These are phyloP conservation scores for Hoplodrina ambigua DNA, from an alignment of 2,888 invertebrate species.

Conservation along the genomic window DNA sequence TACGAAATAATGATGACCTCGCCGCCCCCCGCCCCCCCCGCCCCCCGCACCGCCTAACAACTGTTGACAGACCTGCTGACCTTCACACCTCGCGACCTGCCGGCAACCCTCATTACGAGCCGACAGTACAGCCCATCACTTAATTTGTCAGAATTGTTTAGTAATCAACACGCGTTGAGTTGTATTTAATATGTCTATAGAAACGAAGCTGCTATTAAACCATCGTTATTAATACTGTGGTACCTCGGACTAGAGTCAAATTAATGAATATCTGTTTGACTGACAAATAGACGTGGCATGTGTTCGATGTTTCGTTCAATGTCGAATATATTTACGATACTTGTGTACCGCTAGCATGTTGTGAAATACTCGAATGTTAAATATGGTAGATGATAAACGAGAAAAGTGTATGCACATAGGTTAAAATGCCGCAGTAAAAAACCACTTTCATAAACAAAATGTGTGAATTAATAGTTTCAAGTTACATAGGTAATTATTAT, in stretches of 20 bases:
- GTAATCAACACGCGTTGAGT: slow-evolving; percentile 8
- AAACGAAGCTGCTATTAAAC: slow-evolving; percentile 5
- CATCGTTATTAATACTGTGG: not conserved
- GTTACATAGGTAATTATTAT: too few relatives aligned
- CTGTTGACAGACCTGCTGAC: not conserved
- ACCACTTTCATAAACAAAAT: too few relatives aligned
- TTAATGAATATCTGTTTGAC: slow-evolving; percentile 20
- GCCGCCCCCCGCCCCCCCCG: too few relatives aligned
- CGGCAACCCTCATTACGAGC: not conserved
- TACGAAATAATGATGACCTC: not conserved
- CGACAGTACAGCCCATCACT: slow-evolving; percentile 7
- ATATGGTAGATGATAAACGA: not conserved
- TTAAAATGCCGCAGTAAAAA: too few relatives aligned
- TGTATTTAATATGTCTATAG: slow-evolving; percentile 10
- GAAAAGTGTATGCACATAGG: too few relatives aligned
- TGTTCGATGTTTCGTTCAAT: slow-evolving; percentile 1
- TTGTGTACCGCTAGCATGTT: not conserved
- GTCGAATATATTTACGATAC: not conserved
- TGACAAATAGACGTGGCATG: slow-evolving; percentile 19
- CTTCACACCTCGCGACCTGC: not conserved
- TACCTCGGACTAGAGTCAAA: not conserved
- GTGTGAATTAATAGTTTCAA: too few relatives aligned
- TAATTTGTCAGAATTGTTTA: slow-evolving; percentile 25
- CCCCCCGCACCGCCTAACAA: not conserved
- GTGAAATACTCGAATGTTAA: not conserved